Evolutionary conservation across 2,888 invertebrate genomes (phyloP), one percentile per base, ranked within the genome.

Genomic region (Dolomedes plantarius): DNA sequence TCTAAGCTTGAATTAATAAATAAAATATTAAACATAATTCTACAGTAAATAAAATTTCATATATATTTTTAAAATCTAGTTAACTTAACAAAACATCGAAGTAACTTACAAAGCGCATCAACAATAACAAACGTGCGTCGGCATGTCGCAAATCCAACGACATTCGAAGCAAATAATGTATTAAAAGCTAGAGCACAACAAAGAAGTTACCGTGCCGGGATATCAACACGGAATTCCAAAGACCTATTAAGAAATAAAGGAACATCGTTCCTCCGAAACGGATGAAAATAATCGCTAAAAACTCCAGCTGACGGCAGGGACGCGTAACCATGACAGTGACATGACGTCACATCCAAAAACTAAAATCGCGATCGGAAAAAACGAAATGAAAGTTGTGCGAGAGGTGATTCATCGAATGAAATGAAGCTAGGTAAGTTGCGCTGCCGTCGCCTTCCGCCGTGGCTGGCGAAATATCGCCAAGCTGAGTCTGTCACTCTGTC

Each of bases 281-380:
- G 75, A 75, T 56, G 56, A 50, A 82, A 82, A 82, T 75, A 62
- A 71, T 82, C 74, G 41, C 69, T 82, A 82, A 76, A 75, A 76
- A 69, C 69, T 75, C 69, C 82, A 83, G 82, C 82, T 83, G 82
- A 83, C 64, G 64, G 69, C 82, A 83, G 82, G 65, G 76, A 83
- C 82, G 82, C 82, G 82, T 83, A 83, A 83, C 82, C 82, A 83
- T 83, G 76, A 76, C 82, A 83, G 46, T 76, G 23, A 76, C 62
- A 64, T 82, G 75, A 82, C 76, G 80, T 83, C 69, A 83, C 64
- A 67, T 56, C 81, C 32, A 27, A 19, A 56, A 31, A 28, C 23
- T 31, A 29, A 46, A 16, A 46, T 23, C 67, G 28, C 67, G 32
- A 36, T 5, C 9, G 36, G n/a, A n/a, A n/a, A 69, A 19, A 36